Percentiles rank a stretch among this genome's conserved stretches.
phyloP scores from a whole-genome alignment of 2,888 invertebrate species.

The Sceliomorpha sp. region DNA sequence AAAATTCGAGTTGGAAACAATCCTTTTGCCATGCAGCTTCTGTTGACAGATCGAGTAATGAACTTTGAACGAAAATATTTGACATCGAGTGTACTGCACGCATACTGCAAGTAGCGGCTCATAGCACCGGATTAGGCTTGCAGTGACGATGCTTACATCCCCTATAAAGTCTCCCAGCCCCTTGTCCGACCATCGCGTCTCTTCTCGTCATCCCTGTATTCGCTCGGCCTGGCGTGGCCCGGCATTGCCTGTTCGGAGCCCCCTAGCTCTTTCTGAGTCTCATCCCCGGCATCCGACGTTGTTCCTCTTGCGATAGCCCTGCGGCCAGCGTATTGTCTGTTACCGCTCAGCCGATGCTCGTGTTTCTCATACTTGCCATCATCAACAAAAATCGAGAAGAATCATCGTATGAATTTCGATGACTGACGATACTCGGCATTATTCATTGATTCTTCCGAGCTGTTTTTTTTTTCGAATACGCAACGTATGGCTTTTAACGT shows the following conservation, averaged over 20 bases:
- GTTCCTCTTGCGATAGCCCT: conserved; percentile 77
- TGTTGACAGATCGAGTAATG: conserved; percentile 53
- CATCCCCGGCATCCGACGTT: conserved; percentile 64
- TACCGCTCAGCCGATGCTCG: conserved; percentile 74
- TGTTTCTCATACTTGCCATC: conserved; percentile 77
- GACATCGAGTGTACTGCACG: conserved; percentile 72
- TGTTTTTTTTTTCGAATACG: no score
- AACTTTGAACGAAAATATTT: conserved; percentile 66
- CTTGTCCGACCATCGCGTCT: conserved; percentile 54
- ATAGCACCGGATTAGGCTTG: conserved; percentile 79
- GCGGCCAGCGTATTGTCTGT: conserved; percentile 79
- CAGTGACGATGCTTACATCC: conserved; percentile 79
- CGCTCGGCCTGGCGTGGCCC: conserved; percentile 30
- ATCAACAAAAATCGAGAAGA: conserved; percentile 72
- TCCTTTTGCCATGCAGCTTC: conserved; percentile 29
- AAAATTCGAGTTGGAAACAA: no score
- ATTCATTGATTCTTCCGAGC: neutral
- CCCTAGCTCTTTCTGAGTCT: conserved; percentile 53
- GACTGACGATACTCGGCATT: conserved; percentile 27
- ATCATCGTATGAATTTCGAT: conserved; percentile 60
- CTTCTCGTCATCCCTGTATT: conserved; percentile 49
- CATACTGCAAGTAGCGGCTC: conserved; percentile 76
- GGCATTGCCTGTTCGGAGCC: conserved; percentile 51
- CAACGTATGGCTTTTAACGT: no score
- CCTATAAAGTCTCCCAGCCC: conserved; percentile 70